Percentiles rank a stretch among this genome's conserved stretches.
Evolutionary conservation across 2,888 invertebrate genomes (phyloP).

Genomic region (Tipula vernalis): DNA sequence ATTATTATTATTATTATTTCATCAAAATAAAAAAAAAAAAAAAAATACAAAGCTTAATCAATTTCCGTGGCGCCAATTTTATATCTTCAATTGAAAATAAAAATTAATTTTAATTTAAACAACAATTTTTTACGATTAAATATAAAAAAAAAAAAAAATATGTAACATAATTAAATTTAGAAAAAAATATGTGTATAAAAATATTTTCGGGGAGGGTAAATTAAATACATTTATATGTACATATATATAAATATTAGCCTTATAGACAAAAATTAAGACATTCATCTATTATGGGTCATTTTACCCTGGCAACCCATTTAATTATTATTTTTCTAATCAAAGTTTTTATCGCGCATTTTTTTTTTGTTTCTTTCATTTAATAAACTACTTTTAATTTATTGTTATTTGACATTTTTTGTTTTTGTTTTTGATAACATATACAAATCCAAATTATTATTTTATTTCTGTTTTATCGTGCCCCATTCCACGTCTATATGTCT

Average conservation of each 20-base stretch:
- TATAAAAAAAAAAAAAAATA: not conserved
- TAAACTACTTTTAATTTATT: not conserved
- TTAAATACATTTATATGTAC: not conserved
- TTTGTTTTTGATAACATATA: not conserved
- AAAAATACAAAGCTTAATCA: not conserved
- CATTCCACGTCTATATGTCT: not conserved
- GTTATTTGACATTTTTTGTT: not conserved
- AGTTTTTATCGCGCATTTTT: not conserved
- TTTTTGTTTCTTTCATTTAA: not conserved
- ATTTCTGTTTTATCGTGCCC: not conserved
- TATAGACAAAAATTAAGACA: not conserved
- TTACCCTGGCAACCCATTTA: not conserved
- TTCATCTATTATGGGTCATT: not conserved
- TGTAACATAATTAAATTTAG: conserved; percentile 4
- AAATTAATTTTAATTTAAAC: conserved; percentile 4
- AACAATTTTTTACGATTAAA: not conserved
- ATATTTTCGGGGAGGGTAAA: not conserved
- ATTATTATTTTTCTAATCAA: not conserved
- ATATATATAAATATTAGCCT: not conserved
- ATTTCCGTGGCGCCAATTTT: conserved; percentile 4
- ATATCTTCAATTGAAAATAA: conserved; percentile 4
- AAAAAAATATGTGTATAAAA: not conserved
- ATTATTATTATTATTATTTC: not conserved
- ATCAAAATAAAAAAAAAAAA: not conserved
- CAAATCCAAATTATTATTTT: not conserved